phyloP scores from a whole-genome alignment of 1,140 invertebrate genomes.

The Halotydeus destructor region DNA sequence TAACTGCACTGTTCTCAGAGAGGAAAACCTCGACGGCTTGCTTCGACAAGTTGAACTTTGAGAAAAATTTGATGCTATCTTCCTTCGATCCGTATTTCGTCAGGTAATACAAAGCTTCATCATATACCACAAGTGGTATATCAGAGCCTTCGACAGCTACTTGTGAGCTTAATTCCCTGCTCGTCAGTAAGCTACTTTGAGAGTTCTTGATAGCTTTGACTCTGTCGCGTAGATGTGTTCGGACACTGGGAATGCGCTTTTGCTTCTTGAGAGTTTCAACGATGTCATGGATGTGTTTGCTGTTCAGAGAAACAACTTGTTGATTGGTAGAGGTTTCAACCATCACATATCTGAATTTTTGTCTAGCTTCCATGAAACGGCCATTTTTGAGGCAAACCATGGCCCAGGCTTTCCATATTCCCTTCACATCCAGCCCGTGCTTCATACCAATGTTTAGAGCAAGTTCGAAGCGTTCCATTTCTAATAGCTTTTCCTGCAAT shows the following conservation, averaged over 20 bases:
- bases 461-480: conserved; percentile 57
- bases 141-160: background rate
- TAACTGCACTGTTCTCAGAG: background rate
- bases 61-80: conserved; percentile 23
- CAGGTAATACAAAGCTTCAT: conserved; percentile 23
- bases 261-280: background rate
- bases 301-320: conserved; percentile 3
- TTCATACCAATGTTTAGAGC: conserved; percentile 67
- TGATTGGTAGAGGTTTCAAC: background rate
- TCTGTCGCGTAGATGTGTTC: background rate
- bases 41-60: conserved; percentile 23
- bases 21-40: conserved; percentile 25
- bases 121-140: conserved; percentile 1
- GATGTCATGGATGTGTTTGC: conserved; percentile 7
- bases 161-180: too few species aligned
- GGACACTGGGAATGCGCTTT: too few species aligned
- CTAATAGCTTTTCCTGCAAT: conserved; percentile 34
- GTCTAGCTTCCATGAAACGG: conserved; percentile 44
- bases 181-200: background rate
- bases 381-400: conserved; percentile 55
- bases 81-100: conserved; percentile 24
- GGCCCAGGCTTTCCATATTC: conserved; percentile 66
- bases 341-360: conserved; percentile 25
- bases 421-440: conserved; percentile 41
- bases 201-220: background rate